Percentiles rank a stretch among this genome's conserved stretches.
Conservation (phyloP, 2,888 invertebrate species). For the Cephus spinipes region DNA sequence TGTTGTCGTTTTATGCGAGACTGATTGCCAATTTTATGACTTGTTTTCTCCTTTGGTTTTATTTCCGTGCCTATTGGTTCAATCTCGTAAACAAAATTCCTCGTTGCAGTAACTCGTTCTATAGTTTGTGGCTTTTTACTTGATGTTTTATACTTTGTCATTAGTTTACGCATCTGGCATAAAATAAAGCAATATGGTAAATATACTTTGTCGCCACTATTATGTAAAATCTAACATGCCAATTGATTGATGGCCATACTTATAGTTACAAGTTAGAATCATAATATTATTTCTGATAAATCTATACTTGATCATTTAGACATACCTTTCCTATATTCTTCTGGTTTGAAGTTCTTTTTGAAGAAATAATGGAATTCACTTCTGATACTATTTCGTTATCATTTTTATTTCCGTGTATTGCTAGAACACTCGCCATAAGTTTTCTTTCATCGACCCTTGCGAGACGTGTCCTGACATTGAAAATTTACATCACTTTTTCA, state of each 20-base stretch:
- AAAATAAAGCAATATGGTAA: no score
- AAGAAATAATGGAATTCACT: neutral
- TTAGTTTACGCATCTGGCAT: no score
- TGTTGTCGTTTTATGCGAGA: no score
- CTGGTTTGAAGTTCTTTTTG: conserved; percentile 28
- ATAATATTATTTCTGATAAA: no score
- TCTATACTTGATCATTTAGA: no score
- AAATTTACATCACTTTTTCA: neutral
- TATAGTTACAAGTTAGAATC: no score
- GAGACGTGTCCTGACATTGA: conserved; percentile 27
- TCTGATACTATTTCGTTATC: neutral
- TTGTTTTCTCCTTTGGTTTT: neutral
- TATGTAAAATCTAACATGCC: no score
- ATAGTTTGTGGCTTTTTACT: no score
- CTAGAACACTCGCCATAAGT: conserved; percentile 19
- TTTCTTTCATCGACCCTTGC: conserved; percentile 30
- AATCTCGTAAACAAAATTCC: conserved; percentile 47
- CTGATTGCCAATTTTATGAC: neutral
- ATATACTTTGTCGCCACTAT: no score
- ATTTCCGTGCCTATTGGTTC: conserved; percentile 22
- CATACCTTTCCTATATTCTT: no score
- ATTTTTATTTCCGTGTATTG: conserved; percentile 7
- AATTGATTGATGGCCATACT: no score
- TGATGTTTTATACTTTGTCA: no score
- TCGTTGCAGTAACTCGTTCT: conserved; percentile 36